These are phyloP conservation scores for Drosophila algonquin DNA, from an alignment of 2,888 invertebrate species.

Conservation along the genomic window DNA sequence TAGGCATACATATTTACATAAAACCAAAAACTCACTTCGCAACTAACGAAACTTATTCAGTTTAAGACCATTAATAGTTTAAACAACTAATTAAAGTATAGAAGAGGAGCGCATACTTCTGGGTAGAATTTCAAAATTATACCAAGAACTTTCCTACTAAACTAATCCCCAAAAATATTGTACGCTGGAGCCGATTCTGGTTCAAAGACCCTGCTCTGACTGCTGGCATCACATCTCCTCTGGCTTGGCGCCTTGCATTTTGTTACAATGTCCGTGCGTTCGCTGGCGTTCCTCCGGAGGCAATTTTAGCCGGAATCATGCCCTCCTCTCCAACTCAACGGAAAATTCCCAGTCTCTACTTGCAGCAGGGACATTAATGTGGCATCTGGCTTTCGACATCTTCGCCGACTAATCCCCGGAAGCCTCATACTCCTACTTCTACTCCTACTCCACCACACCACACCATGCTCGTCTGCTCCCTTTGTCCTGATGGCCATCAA, in stretches of 20 bases:
- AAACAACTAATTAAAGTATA: neutral
- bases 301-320: conserved; percentile 12
- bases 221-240: neutral
- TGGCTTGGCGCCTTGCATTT: neutral
- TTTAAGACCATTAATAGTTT: too few relatives aligned
- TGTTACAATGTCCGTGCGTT: conserved; percentile 14
- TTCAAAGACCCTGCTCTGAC: neutral
- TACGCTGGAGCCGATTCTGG: neutral
- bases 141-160: neutral
- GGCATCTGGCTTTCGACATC: conserved; percentile 46
- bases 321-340: neutral
- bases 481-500: conserved; percentile 18
- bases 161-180: neutral
- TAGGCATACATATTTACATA: neutral
- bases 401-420: conserved; percentile 18
- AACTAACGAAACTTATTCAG: too few relatives aligned
- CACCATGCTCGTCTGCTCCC: neutral
- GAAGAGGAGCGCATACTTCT: neutral
- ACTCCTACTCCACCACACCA: too few relatives aligned
- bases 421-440: too few relatives aligned
- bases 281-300: neutral
- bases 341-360: neutral
- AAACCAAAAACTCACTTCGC: too few relatives aligned
- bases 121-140: neutral
- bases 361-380: conserved; percentile 30